Evolutionary conservation across 2,113 vertebrate species (phyloP), one percentile per base, ranked within the genome.

Genomic region (western clawed frog (Xenopus tropicalis)): DNA sequence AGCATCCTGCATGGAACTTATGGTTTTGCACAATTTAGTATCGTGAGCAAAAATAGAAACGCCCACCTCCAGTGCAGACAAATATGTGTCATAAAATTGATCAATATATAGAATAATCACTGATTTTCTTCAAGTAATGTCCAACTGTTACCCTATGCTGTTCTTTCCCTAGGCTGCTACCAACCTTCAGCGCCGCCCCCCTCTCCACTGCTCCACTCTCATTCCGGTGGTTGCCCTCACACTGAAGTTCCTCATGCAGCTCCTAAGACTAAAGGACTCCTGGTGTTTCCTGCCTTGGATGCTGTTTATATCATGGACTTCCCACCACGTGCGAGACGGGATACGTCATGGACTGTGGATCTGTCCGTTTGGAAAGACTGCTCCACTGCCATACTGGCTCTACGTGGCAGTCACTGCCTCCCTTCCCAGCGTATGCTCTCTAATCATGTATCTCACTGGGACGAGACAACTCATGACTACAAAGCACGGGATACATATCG

Each of bases 281-380:
- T 98, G 95, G 96, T 95, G 93, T 84, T 96, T 95, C 79, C 86
- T 99, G 78, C 97, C 97, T 4, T 98, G 96, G 97, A 95, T 98
- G 94, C 80, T 98, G 20, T 95, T 97, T 73, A 89, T 98, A 68
- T 94, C 95, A 43, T 94, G 97, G 93, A 93, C 91, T 7, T 96
- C 97, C 3, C 97, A 99, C 82, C 97, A 99, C 0, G 61, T 98
- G 42, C 90, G 95, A 62, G 97, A 99, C 0, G 97, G 93, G 21
- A 89, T 94, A 71, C 95, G 93, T 51, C 97, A 91, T 6, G 96
- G 97, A 63, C 84, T 99, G 52, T 99, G 97, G 97, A 81, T 99
- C 52, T 98, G 94, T 44, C 97, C 97, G 0, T 91, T 98, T 61
- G 95, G 96, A 79, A 94, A 94, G 89, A 99, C 97, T 3, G 84